Evolutionary conservation across 2,797 vertebrate genomes (phyloP).

Genomic region (Lacerta viridis): DNA sequence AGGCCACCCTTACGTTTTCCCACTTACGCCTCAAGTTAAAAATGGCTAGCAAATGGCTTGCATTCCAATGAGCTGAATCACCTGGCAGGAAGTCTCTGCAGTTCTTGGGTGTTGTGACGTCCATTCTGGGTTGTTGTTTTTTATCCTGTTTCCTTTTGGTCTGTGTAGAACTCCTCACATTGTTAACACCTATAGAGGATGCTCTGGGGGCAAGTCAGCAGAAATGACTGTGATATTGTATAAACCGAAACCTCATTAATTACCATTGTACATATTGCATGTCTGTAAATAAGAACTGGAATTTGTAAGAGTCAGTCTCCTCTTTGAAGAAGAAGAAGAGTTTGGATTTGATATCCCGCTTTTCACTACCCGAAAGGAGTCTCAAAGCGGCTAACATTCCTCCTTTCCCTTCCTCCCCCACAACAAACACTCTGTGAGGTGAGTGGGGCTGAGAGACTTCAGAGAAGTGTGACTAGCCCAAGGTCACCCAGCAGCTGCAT

Average conservation of each 20-base stretch:
- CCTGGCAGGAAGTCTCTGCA: neutral
- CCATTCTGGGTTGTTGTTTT: accelerated
- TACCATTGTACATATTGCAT: neutral
- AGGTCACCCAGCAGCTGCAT: too few species aligned
- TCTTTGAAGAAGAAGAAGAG: too few species aligned
- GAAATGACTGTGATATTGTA: neutral
- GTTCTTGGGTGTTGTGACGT: neutral
- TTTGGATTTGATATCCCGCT: too few species aligned
- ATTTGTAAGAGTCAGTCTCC: neutral
- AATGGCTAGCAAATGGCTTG: conserved; percentile 26
- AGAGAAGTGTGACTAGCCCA: too few species aligned
- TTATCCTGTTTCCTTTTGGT: conserved; percentile 31
- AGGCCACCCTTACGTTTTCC: conserved; percentile 24
- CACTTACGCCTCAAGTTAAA: neutral
- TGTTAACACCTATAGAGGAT: neutral
- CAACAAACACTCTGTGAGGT: too few species aligned
- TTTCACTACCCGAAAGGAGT: too few species aligned
- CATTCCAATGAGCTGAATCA: neutral
- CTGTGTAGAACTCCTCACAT: conserved; percentile 6
- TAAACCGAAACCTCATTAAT: neutral
- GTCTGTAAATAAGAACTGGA: neutral
- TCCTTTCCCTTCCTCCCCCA: too few species aligned
- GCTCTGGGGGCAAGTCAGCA: neutral
- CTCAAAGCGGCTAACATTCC: too few species aligned
- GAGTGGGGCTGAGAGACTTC: too few species aligned